These are phyloP conservation scores for Anoura caudifer DNA, from an alignment of 2,113 vertebrate genomes.

Conservation along the genomic window DNA sequence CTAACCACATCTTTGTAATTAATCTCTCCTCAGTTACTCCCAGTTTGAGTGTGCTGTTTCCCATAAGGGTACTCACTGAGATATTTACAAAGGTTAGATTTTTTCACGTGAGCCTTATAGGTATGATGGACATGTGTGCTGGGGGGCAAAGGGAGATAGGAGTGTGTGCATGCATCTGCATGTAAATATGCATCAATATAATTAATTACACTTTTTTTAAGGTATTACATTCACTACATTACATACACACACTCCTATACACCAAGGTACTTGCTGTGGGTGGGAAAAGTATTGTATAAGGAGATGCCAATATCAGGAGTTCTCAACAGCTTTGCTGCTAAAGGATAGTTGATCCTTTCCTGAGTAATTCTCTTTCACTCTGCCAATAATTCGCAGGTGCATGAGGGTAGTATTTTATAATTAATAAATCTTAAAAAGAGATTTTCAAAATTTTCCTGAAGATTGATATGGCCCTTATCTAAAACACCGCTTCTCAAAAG, in stretches of 20 bases:
- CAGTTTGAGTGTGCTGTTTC: background rate
- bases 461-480: background rate
- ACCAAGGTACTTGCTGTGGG: background rate
- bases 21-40: background rate
- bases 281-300: background rate
- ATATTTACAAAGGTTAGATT: background rate
- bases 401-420: background rate
- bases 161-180: background rate
- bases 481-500: background rate
- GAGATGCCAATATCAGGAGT: background rate
- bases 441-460: background rate
- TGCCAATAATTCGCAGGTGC: background rate
- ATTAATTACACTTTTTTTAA: background rate
- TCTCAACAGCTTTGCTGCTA: background rate
- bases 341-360: background rate
- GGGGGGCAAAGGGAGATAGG: fast-evolving
- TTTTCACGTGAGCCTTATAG: background rate
- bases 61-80: background rate
- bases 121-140: background rate
- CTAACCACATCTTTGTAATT: background rate
- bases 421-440: background rate
- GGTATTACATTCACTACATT: background rate
- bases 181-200: background rate
- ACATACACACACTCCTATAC: background rate
- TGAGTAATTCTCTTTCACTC: background rate